A percentile compares a stretch with the other conserved stretches of the same genome.
These are phyloP conservation scores for Oreochromis aureus DNA, from an alignment of 2,113 vertebrate genomes.

Conservation along the genomic window DNA sequence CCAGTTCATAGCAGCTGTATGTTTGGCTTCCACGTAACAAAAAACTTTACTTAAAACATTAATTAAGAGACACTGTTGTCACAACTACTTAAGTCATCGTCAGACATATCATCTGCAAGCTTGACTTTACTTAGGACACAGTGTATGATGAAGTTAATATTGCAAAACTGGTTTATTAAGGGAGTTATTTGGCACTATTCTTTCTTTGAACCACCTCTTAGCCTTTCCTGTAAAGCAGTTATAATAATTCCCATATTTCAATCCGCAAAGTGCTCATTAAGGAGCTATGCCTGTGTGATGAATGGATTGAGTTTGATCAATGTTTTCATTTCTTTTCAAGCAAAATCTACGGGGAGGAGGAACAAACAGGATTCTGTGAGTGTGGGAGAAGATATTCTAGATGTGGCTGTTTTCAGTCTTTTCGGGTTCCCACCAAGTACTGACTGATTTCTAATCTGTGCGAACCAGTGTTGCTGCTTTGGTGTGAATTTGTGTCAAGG, in stretches of 20 bases:
- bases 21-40: background rate
- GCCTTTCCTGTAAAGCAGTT: background rate
- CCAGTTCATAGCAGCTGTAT: background rate
- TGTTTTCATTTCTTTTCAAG: conserved; percentile 18
- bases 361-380: conserved; percentile 46
- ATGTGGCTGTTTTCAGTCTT: conserved; percentile 3
- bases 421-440: conserved; percentile 44
- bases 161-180: background rate
- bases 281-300: background rate
- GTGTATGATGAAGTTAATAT: background rate
- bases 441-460: conserved; percentile 48
- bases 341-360: conserved; percentile 17
- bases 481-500: conserved; percentile 54
- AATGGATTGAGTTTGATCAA: conserved; percentile 2
- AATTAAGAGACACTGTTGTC: background rate
- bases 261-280: background rate
- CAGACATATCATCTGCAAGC: background rate
- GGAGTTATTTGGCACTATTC: background rate
- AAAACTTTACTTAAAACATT: background rate
- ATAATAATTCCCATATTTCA: background rate
- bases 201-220: background rate
- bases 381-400: conserved; percentile 34
- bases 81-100: background rate
- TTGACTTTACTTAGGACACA: background rate
- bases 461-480: conserved; percentile 50